Conservation (phyloP, 2,113 vertebrate genomes). For the Sphaerodactylus townsendi region DNA sequence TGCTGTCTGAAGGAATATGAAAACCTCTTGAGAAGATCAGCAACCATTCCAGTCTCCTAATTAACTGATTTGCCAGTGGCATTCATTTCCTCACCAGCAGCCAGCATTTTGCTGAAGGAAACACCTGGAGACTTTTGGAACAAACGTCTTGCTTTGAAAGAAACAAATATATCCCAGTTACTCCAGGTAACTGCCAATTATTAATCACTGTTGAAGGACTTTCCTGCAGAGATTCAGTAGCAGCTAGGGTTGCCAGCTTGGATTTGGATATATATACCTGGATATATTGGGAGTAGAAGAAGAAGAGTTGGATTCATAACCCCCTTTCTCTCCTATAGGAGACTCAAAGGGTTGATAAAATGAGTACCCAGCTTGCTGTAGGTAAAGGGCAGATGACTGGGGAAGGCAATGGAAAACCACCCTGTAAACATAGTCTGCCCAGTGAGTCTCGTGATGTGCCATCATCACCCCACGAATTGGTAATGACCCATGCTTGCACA, state of each 20-base stretch:
- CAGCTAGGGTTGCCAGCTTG: not conserved
- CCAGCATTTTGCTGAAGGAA: conserved; percentile 63
- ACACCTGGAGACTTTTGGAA: conserved; percentile 66
- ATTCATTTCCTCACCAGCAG: conserved; percentile 59
- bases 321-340: no score
- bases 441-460: no score
- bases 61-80: conserved; percentile 48
- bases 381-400: no score
- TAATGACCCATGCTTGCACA: no score
- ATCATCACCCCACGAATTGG: no score
- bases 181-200: conserved; percentile 35
- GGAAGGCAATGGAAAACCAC: no score
- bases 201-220: not conserved
- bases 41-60: conserved; percentile 50
- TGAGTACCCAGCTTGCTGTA: no score
- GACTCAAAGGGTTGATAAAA: no score
- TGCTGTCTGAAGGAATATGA: conserved; percentile 68
- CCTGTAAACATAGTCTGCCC: no score
- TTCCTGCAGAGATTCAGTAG: not conserved
- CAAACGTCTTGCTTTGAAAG: conserved; percentile 46
- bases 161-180: conserved; percentile 55
- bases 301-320: no score
- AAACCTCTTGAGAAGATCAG: conserved; percentile 61
- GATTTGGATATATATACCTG: no score
- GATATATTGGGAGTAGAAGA: no score